Base-by-base conservation (phyloP, 2,797 vertebrate genomes). In the Acanthurus tractus region DNA sequence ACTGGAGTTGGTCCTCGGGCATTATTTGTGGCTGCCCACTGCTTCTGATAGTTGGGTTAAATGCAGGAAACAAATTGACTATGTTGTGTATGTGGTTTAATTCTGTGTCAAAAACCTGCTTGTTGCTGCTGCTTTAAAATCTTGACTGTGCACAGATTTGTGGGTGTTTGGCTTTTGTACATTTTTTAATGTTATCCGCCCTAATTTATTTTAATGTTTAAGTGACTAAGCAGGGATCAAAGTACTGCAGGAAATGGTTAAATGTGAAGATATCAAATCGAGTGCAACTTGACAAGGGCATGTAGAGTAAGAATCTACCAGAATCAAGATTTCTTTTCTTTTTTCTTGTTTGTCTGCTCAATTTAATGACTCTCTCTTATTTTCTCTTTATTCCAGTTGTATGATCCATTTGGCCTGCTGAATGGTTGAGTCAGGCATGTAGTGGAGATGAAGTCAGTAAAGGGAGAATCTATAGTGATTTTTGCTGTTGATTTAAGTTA, bases 381-480 rank as follows among this genome's bases (percentile, higher is more conserved):
- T 63, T n/a, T 22, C 23, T 29, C 45, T 55, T 14, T 59, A 34
- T 25, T 20, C 15, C 18, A 42, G 36, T 44, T 54, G 0, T 13
- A 25, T 52, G 54, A 62, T 57, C n/a, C 2, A 2, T 48, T 71
- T 5, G 4, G 54, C 5, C 17, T 0, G 0, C 46, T 25, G 17
- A 65, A 20, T 25, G 63, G 9, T 63, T 36, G 42, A 78, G 1
- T 54, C 46, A 70, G 53, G 38, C 20, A 40, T 63, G 53, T n/a
- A 29, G 53, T 8, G 45, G 20, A 22, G 23, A 38, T 38, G 11
- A 38, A 76, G 25, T 67, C 40, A 34, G 45, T 4, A 17, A 53
- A 52, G 59, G 63, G 55, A 73, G 46, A 58, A 49, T 40, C 49
- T 48, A 0, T 23, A 52, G 62, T 20, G 63, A 55, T 46, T 83